These are phyloP conservation scores for Nymphalis io DNA, from an alignment of 1,140 invertebrate species.

Conservation along the genomic window DNA sequence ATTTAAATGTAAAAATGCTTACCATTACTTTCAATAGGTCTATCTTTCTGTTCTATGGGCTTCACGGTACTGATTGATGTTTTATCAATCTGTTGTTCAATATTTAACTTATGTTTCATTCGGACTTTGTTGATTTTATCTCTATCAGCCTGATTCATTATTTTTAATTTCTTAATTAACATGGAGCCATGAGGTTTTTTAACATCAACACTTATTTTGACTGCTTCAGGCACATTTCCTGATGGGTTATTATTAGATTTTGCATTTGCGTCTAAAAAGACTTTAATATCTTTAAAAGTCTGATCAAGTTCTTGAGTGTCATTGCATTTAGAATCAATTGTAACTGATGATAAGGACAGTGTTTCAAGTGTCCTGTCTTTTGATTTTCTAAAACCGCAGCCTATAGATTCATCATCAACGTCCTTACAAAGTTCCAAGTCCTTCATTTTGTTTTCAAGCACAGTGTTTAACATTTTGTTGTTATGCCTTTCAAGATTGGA, in stretches of 20 bases:
- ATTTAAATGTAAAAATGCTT: neutral
- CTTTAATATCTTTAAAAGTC: conserved; percentile 42
- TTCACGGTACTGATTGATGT: neutral
- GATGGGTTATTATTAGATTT: conserved; percentile 17
- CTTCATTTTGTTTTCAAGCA: conserved; percentile 50
- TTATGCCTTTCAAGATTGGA: conserved; percentile 51
- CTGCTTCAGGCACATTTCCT: neutral
- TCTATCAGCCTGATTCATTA: neutral
- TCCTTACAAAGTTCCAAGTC: conserved; percentile 62
- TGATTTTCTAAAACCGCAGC: conserved; percentile 39
- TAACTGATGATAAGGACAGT: neutral
- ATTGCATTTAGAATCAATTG: neutral
- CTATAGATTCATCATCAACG: conserved; percentile 53
- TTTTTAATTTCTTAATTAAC: neutral
- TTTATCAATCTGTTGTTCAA: neutral
- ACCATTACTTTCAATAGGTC: neutral
- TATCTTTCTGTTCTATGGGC: neutral
- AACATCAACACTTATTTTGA: neutral
- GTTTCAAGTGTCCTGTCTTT: neutral
- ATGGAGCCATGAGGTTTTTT: neutral
- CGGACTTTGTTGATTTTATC: neutral
- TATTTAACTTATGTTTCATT: neutral
- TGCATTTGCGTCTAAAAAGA: conserved; percentile 42
- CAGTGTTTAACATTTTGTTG: conserved; percentile 29
- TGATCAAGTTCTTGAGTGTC: conserved; percentile 26